phyloP scores from a whole-genome alignment of 2,113 vertebrate genomes.

The Rhea pennata region DNA sequence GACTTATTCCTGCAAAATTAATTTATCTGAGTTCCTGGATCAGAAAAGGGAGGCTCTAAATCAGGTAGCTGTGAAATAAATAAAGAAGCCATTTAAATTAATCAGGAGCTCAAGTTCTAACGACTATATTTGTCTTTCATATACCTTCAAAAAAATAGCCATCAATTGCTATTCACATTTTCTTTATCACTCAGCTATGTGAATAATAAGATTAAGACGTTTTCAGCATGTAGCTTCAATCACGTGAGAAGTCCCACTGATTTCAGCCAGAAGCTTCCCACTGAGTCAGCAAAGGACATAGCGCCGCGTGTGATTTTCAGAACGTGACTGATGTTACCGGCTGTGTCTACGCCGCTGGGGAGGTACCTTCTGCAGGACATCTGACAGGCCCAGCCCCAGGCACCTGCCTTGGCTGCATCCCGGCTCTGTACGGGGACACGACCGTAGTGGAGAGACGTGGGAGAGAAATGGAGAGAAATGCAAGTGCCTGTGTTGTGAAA shows the following conservation, averaged over 20 bases:
- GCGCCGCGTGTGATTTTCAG: not conserved
- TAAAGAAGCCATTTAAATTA: not conserved
- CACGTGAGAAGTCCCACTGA: slow-evolving; percentile 11
- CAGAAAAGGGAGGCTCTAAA: not conserved
- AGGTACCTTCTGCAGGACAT: not conserved
- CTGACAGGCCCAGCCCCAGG: not conserved
- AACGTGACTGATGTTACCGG: not conserved
- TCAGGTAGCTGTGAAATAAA: not conserved
- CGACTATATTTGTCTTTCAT: not conserved
- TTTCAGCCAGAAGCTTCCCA: slow-evolving; percentile 45
- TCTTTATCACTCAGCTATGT: not conserved
- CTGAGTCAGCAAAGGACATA: slow-evolving; percentile 35
- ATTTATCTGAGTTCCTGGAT: not conserved
- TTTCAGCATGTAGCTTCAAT: not conserved
- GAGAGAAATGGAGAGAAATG: not conserved
- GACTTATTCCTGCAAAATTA: not conserved
- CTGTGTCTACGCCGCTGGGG: accelerated
- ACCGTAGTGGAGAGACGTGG: accelerated
- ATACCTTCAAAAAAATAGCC: not conserved
- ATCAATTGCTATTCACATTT: not conserved
- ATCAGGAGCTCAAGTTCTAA: not conserved
- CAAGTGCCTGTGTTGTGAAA: not conserved
- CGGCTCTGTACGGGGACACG: not conserved
- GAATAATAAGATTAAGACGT: not conserved
- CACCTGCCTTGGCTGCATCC: not conserved